phyloP scores from a whole-genome alignment of 2,888 invertebrate genomes.

The Sphinx pinastri region DNA sequence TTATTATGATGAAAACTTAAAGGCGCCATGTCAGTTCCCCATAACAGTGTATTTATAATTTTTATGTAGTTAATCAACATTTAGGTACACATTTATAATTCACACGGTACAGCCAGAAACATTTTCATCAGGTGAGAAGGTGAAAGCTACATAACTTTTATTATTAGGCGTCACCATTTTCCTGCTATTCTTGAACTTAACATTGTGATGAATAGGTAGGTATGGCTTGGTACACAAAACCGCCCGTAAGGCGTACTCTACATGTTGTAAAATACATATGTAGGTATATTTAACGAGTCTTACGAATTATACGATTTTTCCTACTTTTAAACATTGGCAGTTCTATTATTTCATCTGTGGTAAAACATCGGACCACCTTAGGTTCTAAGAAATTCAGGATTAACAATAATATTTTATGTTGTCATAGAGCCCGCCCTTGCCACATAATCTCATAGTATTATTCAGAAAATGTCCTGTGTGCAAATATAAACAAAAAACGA shows the following conservation, averaged over 20 bases:
- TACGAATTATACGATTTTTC: too few relatives aligned
- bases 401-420: constrained; percentile 31
- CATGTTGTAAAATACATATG: not conserved
- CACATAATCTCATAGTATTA: constrained; percentile 35
- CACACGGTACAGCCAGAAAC: too few relatives aligned
- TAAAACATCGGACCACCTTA: constrained; percentile 33
- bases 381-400: constrained; percentile 46
- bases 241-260: not conserved
- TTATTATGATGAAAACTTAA: not conserved
- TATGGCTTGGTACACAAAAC: too few relatives aligned
- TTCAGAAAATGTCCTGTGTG: constrained; percentile 31
- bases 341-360: constrained; percentile 20
- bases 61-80: too few relatives aligned
- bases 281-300: too few relatives aligned
- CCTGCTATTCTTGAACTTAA: too few relatives aligned
- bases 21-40: not conserved
- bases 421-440: constrained; percentile 40
- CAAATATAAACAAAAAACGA: constrained; percentile 27
- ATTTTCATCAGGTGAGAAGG: too few relatives aligned
- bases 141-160: too few relatives aligned
- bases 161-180: too few relatives aligned
- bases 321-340: not conserved
- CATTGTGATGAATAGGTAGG: too few relatives aligned
- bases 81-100: too few relatives aligned
- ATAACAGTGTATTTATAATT: too few relatives aligned